Evolutionary conservation across 1,140 invertebrate species (phyloP).

Genomic region (Hycleus phaleratus): DNA sequence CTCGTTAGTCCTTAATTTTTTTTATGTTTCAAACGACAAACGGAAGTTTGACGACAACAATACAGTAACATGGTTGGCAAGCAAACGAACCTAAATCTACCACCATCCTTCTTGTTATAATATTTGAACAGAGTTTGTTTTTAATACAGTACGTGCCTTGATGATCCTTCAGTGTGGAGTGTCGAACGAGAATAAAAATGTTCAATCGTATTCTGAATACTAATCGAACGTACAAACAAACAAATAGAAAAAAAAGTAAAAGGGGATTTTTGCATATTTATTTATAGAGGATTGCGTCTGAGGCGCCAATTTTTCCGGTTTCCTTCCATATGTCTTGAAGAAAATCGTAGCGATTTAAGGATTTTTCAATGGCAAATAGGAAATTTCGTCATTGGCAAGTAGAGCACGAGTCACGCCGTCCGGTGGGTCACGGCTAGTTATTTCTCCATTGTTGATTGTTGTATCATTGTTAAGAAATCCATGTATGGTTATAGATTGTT

Average conservation of each 20-base stretch:
- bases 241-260: background rate
- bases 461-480: constrained; percentile 11
- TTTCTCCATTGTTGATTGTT: constrained; percentile 13
- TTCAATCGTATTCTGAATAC: background rate
- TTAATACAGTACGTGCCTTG: background rate
- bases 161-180: background rate
- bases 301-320: too few species aligned
- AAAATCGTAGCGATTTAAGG: too few species aligned
- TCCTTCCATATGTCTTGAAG: too few species aligned
- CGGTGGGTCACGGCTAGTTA: constrained; percentile 12
- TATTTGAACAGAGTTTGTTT: background rate
- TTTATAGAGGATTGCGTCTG: too few species aligned
- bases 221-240: background rate
- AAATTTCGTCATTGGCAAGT: constrained; percentile 9
- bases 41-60: too few species aligned
- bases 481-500: constrained; percentile 9
- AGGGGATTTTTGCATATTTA: too few species aligned
- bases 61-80: background rate
- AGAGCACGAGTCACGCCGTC: constrained; percentile 6
- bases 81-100: background rate
- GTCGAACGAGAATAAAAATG: background rate
- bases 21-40: too few species aligned
- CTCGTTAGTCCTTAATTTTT: background rate
- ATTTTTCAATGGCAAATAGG: background rate
- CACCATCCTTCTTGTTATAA: background rate